Evolutionary conservation across 2,888 invertebrate species (phyloP), one percentile per base, ranked within the genome.

Genomic region (Drosophila paranaensis): DNA sequence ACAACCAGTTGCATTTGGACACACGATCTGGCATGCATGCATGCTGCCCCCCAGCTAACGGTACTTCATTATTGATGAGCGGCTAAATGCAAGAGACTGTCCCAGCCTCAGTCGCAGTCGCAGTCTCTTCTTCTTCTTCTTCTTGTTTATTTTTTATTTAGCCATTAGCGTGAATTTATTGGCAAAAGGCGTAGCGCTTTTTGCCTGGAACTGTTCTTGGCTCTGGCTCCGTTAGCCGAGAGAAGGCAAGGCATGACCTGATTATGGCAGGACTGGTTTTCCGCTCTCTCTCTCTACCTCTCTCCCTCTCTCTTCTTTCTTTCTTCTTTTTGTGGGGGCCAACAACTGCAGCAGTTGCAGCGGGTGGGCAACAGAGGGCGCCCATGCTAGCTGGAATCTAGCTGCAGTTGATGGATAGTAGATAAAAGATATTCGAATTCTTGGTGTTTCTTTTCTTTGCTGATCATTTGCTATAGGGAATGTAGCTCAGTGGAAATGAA

Each of bases 201-300:
- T 78, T 64, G 79, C 58, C 57, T 43, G 81, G 71, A 66, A 80
- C 74, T 48, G 74, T 72, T 82, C 71, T 79, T 60, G 81, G 79
- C 67, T 73, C 58, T 50, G 48, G 45, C 58, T 40, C 66, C 75
- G 68, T 63, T 74, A 79, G 75, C 68, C 60, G 10, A 43, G 56
- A 60, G 54, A 62, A 58, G 77, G 71, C 64, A 77, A 70, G 69
- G 74, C 75, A 66, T 79, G 85, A 87, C 83, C 82, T 87, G 79
- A 79, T 81, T 85, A 88, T 88, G 89, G 84, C 79, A 85, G 88
- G 84, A 85, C 87, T 72, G 88, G 88, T 88, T 81, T 79, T 45
- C 42, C 27, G 37, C 53, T 25, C 37, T 5, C 20, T 25, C 20
- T 6, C 9, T 37, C 35, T 35, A 6, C 11, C 35, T 35, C 25